Evolutionary conservation across 1,140 invertebrate genomes (phyloP).

Genomic region (Camponotus vicinus): DNA sequence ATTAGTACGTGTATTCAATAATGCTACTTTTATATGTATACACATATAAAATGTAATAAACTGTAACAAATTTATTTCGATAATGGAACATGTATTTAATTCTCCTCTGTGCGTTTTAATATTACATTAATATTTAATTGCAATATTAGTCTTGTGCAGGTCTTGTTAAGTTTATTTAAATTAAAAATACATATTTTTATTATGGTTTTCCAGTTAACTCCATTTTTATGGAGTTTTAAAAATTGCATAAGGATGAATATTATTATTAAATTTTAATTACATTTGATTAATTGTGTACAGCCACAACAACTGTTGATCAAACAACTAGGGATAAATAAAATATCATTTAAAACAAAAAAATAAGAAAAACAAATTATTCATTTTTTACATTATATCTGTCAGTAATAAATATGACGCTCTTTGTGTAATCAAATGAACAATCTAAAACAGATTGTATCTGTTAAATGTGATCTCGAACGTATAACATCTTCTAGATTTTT

Average conservation of each 20-base stretch:
- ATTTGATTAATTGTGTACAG: neutral
- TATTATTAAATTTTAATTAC: constrained; percentile 27
- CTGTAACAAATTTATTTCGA: neutral
- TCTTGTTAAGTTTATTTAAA: constrained; percentile 20
- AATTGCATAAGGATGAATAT: neutral
- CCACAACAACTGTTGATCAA: neutral
- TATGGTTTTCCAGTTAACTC: neutral
- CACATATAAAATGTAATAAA: neutral
- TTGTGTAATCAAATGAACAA: neutral
- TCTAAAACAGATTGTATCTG: constrained; percentile 1
- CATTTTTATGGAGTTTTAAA: constrained; percentile 5
- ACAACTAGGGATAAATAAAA: too few relatives aligned
- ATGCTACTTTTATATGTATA: neutral
- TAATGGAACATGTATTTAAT: constrained; percentile 26
- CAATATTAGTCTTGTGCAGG: constrained; percentile 4
- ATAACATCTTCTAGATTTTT: neutral
- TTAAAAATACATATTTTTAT: constrained; percentile 11
- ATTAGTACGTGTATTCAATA: constrained; percentile 12
- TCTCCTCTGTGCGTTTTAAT: neutral
- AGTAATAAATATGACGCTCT: neutral
- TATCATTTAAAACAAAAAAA: neutral
- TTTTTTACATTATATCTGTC: neutral
- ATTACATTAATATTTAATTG: constrained; percentile 37
- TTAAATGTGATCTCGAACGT: neutral
- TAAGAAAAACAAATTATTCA: neutral